phyloP scores from a whole-genome alignment of 1,140 invertebrate genomes.

The Stegodyphus mimosarum region DNA sequence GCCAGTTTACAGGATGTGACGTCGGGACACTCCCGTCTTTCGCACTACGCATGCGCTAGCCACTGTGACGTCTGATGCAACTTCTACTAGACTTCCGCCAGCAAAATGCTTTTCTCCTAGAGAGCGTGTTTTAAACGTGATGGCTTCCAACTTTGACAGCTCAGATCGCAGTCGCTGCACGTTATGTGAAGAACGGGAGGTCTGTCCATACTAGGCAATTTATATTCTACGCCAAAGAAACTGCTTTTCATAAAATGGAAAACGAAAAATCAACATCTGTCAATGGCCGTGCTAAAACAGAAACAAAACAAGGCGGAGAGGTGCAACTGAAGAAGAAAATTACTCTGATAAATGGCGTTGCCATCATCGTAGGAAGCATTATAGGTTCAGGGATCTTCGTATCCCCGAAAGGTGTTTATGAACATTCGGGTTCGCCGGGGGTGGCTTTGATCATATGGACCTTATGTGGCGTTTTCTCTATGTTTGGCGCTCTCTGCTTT shows the following conservation, averaged over 20 bases:
- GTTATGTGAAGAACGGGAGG: not conserved
- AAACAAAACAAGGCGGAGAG: not conserved
- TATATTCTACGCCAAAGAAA: not conserved
- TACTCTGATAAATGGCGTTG: conserved; percentile 87
- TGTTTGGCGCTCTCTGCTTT: conserved; percentile 94
- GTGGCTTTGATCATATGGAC: conserved; percentile 93
- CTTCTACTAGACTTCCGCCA: conserved; percentile 13
- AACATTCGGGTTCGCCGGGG: conserved; percentile 86
- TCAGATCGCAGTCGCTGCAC: not conserved
- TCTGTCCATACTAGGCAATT: not conserved
- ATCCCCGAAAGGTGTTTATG: conserved; percentile 93
- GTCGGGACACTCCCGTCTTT: not conserved
- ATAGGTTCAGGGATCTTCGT: conserved; percentile 95
- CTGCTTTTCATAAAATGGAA: not conserved
- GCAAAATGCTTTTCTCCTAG: not conserved
- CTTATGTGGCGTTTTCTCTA: conserved; percentile 86
- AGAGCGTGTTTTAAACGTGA: conserved; percentile 39
- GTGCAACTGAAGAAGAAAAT: conserved; percentile 82
- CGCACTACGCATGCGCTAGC: not conserved
- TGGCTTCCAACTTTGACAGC: conserved; percentile 18
- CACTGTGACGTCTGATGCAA: conserved; percentile 12
- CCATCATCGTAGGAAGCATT: conserved; percentile 93
- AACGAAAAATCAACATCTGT: not conserved
- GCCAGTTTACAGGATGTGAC: conserved; percentile 12
- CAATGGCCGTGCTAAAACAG: not conserved